Conservation (phyloP, 2,113 vertebrate species). For the Manacus vitellinus region DNA sequence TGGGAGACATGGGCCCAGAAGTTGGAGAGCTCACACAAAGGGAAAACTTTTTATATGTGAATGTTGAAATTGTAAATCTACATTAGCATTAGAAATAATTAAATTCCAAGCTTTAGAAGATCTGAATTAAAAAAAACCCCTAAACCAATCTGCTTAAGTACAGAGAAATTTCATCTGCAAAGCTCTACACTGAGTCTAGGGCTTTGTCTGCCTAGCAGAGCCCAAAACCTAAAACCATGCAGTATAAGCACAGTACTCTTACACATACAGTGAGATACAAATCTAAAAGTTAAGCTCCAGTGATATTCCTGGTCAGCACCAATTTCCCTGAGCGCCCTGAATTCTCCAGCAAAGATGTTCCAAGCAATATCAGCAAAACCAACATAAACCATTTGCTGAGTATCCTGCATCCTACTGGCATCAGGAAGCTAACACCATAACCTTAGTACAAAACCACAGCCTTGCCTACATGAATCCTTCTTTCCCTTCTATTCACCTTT, state of each 20-base stretch:
- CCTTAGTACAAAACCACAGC: background rate
- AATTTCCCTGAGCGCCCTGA: background rate
- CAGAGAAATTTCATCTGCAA: background rate
- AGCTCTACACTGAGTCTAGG: background rate
- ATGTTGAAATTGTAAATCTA: background rate
- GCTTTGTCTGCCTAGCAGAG: background rate
- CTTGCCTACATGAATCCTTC: background rate
- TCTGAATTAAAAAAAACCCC: background rate
- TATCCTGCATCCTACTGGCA: background rate
- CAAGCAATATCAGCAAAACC: background rate
- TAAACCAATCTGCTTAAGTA: background rate
- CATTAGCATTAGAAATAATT: background rate
- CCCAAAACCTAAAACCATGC: background rate
- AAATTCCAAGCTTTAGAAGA: background rate
- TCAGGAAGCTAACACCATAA: background rate
- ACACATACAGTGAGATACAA: background rate
- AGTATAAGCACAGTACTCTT: background rate
- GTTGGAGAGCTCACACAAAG: background rate
- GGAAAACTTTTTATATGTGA: background rate
- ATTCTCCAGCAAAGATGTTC: background rate
- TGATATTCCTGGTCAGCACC: background rate
- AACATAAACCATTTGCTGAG: background rate
- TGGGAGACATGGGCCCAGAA: background rate
- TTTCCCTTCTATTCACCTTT: background rate
- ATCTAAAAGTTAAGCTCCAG: background rate